A percentile compares a stretch with the other conserved stretches of the same genome.
Conservation (phyloP, 2,113 vertebrate genomes). For the Nothocercus julius region DNA sequence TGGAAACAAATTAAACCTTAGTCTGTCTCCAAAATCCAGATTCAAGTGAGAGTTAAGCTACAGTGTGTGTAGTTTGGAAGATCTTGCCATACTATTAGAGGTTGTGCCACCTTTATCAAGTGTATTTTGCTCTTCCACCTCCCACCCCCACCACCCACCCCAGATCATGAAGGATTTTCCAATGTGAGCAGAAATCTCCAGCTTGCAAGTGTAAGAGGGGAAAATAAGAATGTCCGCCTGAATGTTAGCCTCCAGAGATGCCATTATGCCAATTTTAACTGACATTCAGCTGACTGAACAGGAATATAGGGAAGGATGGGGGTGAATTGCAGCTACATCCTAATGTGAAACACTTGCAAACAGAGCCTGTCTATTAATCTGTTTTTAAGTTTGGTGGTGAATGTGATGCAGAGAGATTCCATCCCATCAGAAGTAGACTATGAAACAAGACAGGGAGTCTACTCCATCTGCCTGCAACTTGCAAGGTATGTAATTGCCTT, state of each 20-base stretch:
- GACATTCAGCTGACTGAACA: neutral
- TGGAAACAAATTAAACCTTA: neutral
- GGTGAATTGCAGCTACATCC: neutral
- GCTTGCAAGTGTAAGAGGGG: neutral
- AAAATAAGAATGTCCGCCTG: neutral
- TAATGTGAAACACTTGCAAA: slow-evolving; percentile 2
- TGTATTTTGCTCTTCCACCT: neutral
- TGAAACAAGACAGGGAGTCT: slow-evolving; percentile 97
- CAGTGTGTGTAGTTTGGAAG: neutral
- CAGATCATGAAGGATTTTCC: neutral
- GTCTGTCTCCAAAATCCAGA: neutral
- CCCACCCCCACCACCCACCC: too few species aligned
- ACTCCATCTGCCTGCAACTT: slow-evolving; percentile 96
- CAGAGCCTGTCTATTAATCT: slow-evolving; percentile 15
- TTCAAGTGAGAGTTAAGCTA: neutral
- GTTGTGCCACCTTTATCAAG: neutral
- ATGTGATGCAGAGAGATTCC: slow-evolving; percentile 98
- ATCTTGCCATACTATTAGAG: neutral
- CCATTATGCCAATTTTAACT: neutral
- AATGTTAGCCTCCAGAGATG: neutral
- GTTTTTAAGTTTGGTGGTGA: slow-evolving; percentile 92
- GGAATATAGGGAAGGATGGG: neutral
- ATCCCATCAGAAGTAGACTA: slow-evolving; percentile 98
- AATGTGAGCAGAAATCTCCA: neutral
- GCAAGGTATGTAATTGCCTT: slow-evolving; percentile 83